Base-by-base conservation (phyloP, 2,113 vertebrate genomes). In the Polyodon spathula region DNA sequence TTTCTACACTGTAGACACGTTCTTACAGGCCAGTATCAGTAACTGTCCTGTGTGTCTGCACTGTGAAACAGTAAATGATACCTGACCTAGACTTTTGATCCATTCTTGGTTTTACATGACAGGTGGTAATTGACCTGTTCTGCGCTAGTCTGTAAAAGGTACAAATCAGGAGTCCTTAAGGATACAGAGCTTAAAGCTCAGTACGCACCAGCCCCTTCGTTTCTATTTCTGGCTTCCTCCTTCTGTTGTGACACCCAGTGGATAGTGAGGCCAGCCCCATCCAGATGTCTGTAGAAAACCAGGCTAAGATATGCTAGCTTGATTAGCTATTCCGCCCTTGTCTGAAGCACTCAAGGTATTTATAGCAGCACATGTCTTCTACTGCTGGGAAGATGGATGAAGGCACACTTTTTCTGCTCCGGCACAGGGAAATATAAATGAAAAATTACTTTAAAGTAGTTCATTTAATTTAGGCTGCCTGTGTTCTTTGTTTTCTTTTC, bases 351-450 rank as follows among this genome's bases (percentile, higher is more conserved):
- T 16, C 37, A 27, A 59, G 46, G 61, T 76, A 70, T 75, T 71
- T 77, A 71, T 75, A 72, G 71, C 39, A 60, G 10, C 48, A 40
- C 54, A 51, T 60, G 59, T 62, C 64, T 68, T 67, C 52, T 58
- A 52, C 16, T 62, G 61, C 51, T 64, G 64, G 58, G 53, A 69
- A 75, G 71, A 70, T 66, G 65, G 73, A 76, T 77, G 68, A 70
- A 74, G 53, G 44, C 55, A 53, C 27, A 54, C 61, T 62, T 48
- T 53, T 62, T 50, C 39, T 37, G 17, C 57, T 56, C 37, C 16
- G 59, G 54, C n/a, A 43, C 51, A 40, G 41, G 60, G 40, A 54
- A 62, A 54, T 54, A 41, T 54, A 16, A 62, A 62, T 43, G 16
- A 60, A 59, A 50, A 60, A 51, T 60, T 11, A 51, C 59, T 15